phyloP scores from a whole-genome alignment of 2,797 vertebrate species.

The Sebastes iracundus region DNA sequence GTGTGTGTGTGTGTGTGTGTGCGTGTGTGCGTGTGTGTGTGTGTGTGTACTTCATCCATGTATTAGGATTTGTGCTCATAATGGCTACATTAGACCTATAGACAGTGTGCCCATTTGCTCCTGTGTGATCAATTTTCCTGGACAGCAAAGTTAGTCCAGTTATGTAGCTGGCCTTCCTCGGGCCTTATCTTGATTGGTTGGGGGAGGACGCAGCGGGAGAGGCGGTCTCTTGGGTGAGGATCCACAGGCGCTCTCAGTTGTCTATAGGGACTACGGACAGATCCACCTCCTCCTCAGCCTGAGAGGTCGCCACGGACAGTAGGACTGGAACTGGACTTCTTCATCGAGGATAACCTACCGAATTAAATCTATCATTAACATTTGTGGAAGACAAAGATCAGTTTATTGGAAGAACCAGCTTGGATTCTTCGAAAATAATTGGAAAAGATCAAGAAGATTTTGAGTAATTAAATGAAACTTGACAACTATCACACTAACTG shows the following conservation, averaged over 20 bases:
- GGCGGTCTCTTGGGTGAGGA: slow-evolving; percentile 64
- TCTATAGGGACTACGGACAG: slow-evolving; percentile 36
- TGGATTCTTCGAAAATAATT: background rate
- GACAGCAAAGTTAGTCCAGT: slow-evolving; percentile 56
- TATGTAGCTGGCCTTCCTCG: slow-evolving; percentile 34
- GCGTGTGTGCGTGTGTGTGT: accelerated
- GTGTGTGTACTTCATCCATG: background rate
- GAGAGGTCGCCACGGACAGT: slow-evolving; percentile 7
- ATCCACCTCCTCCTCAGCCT: slow-evolving; percentile 29
- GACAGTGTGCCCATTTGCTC: background rate
- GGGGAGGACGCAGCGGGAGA: slow-evolving; percentile 67
- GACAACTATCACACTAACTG: background rate
- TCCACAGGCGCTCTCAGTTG: slow-evolving; percentile 69
- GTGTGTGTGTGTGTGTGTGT: too few species aligned
- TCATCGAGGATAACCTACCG: background rate
- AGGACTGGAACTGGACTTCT: background rate
- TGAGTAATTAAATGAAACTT: background rate
- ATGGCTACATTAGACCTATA: background rate
- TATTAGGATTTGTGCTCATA: background rate
- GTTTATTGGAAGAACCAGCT: background rate
- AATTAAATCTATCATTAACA: background rate
- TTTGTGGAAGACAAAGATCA: background rate
- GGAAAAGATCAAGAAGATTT: background rate
- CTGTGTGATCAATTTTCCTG: slow-evolving; percentile 36
- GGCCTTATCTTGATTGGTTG: slow-evolving; percentile 80